Conservation (phyloP, 1,140 invertebrate genomes). For the Maniola jurtina region DNA sequence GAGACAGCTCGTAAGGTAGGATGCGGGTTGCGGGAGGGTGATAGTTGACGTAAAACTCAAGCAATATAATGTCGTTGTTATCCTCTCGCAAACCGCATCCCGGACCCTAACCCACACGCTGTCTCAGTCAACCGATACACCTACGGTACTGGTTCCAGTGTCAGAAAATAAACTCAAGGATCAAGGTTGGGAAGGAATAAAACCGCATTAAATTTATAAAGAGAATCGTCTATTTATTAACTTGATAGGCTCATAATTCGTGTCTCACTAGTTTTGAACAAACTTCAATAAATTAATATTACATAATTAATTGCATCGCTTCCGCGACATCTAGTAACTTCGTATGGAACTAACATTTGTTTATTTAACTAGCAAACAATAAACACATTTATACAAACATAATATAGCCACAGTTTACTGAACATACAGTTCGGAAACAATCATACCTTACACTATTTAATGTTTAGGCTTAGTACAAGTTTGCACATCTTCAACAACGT, state of each 20-base stretch:
- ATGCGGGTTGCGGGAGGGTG: no score
- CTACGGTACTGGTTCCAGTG: no score
- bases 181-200: constrained; percentile 26
- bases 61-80: no score
- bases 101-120: no score
- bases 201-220: constrained; percentile 46
- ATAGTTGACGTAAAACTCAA: no score
- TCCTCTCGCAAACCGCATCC: no score
- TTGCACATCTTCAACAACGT: no score
- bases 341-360: constrained; percentile 33
- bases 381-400: constrained; percentile 6
- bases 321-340: constrained; percentile 41
- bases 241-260: constrained; percentile 66
- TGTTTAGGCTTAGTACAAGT: no score
- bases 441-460: neutral
- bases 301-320: constrained; percentile 28
- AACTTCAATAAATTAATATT: constrained; percentile 49
- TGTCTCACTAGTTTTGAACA: constrained; percentile 63
- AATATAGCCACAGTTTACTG: neutral
- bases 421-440: neutral
- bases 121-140: no score
- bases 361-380: constrained; percentile 4
- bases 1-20: no score
- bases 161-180: no score
- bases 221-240: constrained; percentile 70